phyloP scores from a whole-genome alignment of 1,140 invertebrate genomes.

The Rhynchophorus ferrugineus region DNA sequence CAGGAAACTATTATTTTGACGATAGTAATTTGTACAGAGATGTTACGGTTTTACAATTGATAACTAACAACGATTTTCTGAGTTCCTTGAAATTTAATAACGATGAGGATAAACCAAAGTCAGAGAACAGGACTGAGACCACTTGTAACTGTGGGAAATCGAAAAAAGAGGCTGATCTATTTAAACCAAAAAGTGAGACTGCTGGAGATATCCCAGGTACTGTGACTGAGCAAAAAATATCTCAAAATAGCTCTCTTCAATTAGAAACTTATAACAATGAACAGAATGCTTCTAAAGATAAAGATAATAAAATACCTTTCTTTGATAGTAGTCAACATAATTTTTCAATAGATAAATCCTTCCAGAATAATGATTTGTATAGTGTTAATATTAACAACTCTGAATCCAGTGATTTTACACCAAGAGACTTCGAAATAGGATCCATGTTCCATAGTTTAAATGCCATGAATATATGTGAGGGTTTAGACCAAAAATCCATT shows the following conservation, averaged over 20 bases:
- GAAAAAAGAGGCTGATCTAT: slow-evolving; percentile 5
- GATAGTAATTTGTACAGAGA: slow-evolving; percentile 36
- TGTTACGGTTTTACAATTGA: slow-evolving; percentile 28
- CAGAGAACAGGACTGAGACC: not conserved
- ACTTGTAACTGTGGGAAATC: slow-evolving; percentile 11
- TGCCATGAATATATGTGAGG: no score
- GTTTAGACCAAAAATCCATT: not conserved
- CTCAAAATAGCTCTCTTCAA: not conserved
- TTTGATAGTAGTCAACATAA: not conserved
- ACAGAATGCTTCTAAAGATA: no score
- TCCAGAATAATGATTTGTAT: not conserved
- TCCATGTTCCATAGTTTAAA: not conserved
- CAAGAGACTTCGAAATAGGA: not conserved
- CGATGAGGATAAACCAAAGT: slow-evolving; percentile 1
- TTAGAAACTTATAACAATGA: no score
- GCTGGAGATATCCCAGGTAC: slow-evolving; percentile 7
- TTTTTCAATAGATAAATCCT: not conserved
- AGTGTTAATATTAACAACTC: not conserved
- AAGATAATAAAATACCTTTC: no score
- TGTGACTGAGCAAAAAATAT: slow-evolving; percentile 6
- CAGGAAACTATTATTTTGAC: slow-evolving; percentile 35
- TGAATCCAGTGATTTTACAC: not conserved
- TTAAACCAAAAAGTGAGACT: slow-evolving; percentile 2
- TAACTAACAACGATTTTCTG: slow-evolving; percentile 28
- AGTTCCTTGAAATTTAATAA: slow-evolving; percentile 18